Evolutionary conservation across 2,797 vertebrate genomes (phyloP).

Genomic region (Vultur gryphus): DNA sequence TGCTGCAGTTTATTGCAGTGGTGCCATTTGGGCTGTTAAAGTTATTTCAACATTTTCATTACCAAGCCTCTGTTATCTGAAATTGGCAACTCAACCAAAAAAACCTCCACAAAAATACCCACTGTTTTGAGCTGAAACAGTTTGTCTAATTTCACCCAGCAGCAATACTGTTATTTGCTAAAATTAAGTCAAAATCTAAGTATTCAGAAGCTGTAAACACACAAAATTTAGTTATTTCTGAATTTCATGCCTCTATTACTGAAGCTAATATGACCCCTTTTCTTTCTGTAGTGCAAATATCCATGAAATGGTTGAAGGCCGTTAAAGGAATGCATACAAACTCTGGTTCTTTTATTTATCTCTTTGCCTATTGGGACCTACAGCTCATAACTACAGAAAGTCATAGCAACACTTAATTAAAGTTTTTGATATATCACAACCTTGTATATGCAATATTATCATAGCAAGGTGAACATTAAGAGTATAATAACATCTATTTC

Average conservation of each 20-base stretch:
- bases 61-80: not conserved
- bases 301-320: not conserved
- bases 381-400: not conserved
- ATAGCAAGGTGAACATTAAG: not conserved
- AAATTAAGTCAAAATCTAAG: not conserved
- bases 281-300: not conserved
- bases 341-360: not conserved
- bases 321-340: not conserved
- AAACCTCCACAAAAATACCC: not conserved
- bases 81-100: not conserved
- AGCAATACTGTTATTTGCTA: not conserved
- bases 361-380: not conserved
- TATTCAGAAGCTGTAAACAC: not conserved
- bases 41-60: slow-evolving; percentile 26
- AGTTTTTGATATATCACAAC: not conserved
- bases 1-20: not conserved
- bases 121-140: not conserved
- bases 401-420: not conserved
- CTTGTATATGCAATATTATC: no score
- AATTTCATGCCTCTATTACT: not conserved
- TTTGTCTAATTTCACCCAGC: not conserved
- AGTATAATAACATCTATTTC: not conserved
- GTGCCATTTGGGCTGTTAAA: slow-evolving; percentile 16
- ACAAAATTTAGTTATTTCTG: not conserved
- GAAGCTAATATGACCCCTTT: not conserved